These are phyloP conservation scores for Glaucopsyche alexis DNA, from an alignment of 2,888 invertebrate genomes.

Conservation along the genomic window DNA sequence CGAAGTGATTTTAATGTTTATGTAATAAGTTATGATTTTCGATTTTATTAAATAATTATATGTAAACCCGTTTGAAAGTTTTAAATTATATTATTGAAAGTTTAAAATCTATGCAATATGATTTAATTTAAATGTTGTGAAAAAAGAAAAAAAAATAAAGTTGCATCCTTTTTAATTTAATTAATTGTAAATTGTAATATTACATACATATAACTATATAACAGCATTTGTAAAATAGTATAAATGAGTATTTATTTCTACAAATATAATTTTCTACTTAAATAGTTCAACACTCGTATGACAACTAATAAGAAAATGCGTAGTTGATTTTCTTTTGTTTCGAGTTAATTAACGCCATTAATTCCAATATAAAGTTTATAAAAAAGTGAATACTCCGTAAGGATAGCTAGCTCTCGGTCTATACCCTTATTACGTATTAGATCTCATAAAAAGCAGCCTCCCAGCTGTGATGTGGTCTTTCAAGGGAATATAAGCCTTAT, in stretches of 20 bases:
- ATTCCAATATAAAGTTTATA: constrained; percentile 13
- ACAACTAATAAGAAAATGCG: background rate
- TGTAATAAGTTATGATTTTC: background rate
- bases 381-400: constrained; percentile 6
- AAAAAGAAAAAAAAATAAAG: no score
- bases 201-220: background rate
- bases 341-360: background rate
- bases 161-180: background rate
- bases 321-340: background rate
- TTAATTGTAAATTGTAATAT: background rate
- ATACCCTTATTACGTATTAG: constrained; percentile 46
- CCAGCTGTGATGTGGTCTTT: constrained; percentile 41
- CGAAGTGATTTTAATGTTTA: background rate
- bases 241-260: background rate
- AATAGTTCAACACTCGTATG: background rate
- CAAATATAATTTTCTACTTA: background rate
- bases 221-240: background rate
- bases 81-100: no score
- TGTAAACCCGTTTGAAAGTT: no score
- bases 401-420: constrained; percentile 32
- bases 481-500: constrained; percentile 31
- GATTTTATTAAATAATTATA: background rate
- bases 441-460: constrained; percentile 43
- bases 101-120: no score
- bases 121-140: no score